Evolutionary conservation across 1,140 invertebrate genomes (phyloP), one percentile per base, ranked within the genome.

Genomic region (Cydia fagiglandana): DNA sequence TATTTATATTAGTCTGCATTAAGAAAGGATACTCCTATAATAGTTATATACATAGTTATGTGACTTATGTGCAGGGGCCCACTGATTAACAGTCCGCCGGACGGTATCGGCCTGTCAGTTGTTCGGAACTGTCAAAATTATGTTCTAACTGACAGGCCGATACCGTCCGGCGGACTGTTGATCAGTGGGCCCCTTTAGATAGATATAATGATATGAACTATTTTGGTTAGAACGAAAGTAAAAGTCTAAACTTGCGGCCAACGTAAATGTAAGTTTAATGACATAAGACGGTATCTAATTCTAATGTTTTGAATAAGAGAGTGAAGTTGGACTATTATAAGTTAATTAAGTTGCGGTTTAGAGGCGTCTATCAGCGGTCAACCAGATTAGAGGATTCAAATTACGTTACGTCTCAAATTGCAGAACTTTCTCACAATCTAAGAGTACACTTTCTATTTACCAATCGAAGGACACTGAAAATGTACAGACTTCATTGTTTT

Each of bases 351-450:
- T 68, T 68, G 64, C 64, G 64, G 64, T 38, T 68, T 4, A 9
- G 28, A 38, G 30, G 28, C 12, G 20, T 30, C 30, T 38, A 30
- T 38, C 15, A 34, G 64, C 30, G 64, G 64, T 68, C 30, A 34
- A 68, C 64, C 12, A 68, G 30, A 28, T 68, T 68, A 30, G 6
- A 5, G 38, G 28, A 68, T 34, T 34, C 64, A 34, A 68, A 68
- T 68, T 34, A 68, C 64, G 24, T 64, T 53, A 53, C n/a, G 20
- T 61, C 17, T 24, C 2, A 24, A 24, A 12, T 24, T 61, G 20
- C 9, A 61, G 56, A 24, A 61, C 56, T 61, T 61, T 61, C 56
- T 20, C 20, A 12, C 20, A 61, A 24, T 24, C 56, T 20, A n/a
- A n/a, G n/a, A n/a, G n/a, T n/a, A 24, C 17, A 61, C 56, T 61